Conservation (phyloP, 2,113 vertebrate genomes). For the Nesoenas mayeri region DNA sequence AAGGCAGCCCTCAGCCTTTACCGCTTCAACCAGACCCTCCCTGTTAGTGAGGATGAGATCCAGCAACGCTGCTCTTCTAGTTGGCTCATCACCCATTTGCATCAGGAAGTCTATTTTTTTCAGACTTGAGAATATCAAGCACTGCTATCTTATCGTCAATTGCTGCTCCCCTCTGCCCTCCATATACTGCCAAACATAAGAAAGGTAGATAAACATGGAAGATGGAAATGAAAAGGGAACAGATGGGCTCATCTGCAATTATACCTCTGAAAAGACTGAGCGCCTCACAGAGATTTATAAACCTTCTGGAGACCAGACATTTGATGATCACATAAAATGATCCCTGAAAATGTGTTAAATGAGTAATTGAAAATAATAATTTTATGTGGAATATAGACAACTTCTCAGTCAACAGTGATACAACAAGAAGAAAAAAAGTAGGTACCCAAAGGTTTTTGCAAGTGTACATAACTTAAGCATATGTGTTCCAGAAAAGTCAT, state of each 20-base stretch:
- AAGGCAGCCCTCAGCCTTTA: too few relatives aligned
- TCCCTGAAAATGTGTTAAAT: background rate
- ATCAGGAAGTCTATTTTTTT: background rate
- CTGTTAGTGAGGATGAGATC: too few relatives aligned
- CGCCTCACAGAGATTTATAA: constrained; percentile 12
- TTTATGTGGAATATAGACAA: background rate
- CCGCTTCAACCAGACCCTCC: too few relatives aligned
- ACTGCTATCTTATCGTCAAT: background rate
- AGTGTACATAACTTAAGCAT: background rate
- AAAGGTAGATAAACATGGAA: constrained; percentile 18
- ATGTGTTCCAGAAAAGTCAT: background rate
- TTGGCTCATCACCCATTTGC: too few relatives aligned
- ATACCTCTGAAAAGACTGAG: constrained; percentile 22
- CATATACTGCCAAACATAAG: background rate
- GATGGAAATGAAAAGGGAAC: constrained; percentile 17
- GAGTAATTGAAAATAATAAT: background rate
- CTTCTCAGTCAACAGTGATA: background rate
- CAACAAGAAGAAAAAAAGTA: background rate
- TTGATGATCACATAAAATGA: constrained; percentile 6
- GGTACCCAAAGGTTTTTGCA: background rate
- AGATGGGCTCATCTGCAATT: constrained; percentile 39
- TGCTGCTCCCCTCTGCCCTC: background rate
- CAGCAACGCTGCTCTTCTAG: too few relatives aligned
- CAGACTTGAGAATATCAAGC: background rate
- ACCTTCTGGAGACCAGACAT: constrained; percentile 19